These are phyloP conservation scores for Gryllus longicercus DNA, from an alignment of 2,888 invertebrate genomes.

Conservation along the genomic window DNA sequence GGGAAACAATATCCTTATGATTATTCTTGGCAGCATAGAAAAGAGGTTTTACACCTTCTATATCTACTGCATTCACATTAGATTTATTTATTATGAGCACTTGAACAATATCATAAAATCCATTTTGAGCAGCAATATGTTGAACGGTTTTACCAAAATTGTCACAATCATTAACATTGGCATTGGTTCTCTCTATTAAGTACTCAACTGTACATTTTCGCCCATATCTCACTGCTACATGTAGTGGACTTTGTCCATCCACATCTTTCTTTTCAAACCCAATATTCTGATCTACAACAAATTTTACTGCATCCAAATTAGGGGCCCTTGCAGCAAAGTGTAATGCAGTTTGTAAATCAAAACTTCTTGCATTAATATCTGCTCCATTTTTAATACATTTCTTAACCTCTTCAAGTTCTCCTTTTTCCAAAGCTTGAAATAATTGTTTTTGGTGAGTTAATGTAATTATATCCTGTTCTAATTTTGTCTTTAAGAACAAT, in stretches of 20 bases:
- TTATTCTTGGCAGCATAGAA: constrained; percentile 19
- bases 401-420: constrained; percentile 32
- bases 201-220: constrained; percentile 24
- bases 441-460: constrained; percentile 32
- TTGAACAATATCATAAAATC: constrained; percentile 23
- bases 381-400: constrained; percentile 34
- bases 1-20: not conserved
- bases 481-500: too few species aligned
- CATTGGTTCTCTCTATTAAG: constrained; percentile 31
- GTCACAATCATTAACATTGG: constrained; percentile 28
- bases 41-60: constrained; percentile 23
- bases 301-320: constrained; percentile 34
- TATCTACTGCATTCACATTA: constrained; percentile 31
- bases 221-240: constrained; percentile 24
- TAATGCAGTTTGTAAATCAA: constrained; percentile 30
- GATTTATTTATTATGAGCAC: constrained; percentile 26
- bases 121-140: constrained; percentile 30
- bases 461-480: not conserved
- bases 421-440: constrained; percentile 35
- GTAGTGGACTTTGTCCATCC: constrained; percentile 24
- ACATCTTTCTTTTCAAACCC: not conserved
- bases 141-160: constrained; percentile 28
- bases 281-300: constrained; percentile 31
- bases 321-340: constrained; percentile 34
- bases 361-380: constrained; percentile 31